These are phyloP conservation scores for Paramormyrops hopkinsi DNA, from an alignment of 2,797 vertebrate species.

Conservation along the genomic window DNA sequence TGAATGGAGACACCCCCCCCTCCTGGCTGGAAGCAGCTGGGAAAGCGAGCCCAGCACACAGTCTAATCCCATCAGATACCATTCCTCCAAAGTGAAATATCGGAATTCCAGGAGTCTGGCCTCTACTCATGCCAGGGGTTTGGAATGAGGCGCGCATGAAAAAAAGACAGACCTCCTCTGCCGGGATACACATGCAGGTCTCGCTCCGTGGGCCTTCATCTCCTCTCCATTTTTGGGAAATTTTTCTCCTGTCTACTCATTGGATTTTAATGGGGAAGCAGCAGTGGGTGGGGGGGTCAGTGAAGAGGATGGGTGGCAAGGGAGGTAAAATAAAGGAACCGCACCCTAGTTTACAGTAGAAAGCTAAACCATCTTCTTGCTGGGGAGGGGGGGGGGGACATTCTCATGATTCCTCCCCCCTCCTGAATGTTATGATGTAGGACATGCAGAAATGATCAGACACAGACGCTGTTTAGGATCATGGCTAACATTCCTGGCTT, in stretches of 20 bases:
- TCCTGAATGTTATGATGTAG: not conserved
- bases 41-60: conserved; percentile 27
- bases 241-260: conserved; percentile 13
- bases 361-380: not conserved
- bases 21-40: conserved; percentile 23
- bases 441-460: not conserved
- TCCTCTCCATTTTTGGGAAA: conserved; percentile 23
- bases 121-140: conserved; percentile 19
- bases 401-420: not conserved
- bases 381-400: not conserved
- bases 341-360: not conserved
- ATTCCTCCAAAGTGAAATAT: conserved; percentile 37
- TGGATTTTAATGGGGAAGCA: not conserved
- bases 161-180: conserved; percentile 6
- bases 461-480: not conserved
- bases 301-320: not conserved
- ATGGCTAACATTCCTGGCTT: conserved; percentile 3
- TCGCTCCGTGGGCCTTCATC: not conserved
- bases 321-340: not conserved
- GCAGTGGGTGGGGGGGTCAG: not conserved
- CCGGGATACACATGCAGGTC: conserved; percentile 1
- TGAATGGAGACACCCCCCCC: not conserved
- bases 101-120: conserved; percentile 36
- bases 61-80: conserved; percentile 39
- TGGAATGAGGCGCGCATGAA: conserved; percentile 17